These are phyloP conservation scores for Antidorcas marsupialis DNA, from an alignment of 2,113 vertebrate species.

Conservation along the genomic window DNA sequence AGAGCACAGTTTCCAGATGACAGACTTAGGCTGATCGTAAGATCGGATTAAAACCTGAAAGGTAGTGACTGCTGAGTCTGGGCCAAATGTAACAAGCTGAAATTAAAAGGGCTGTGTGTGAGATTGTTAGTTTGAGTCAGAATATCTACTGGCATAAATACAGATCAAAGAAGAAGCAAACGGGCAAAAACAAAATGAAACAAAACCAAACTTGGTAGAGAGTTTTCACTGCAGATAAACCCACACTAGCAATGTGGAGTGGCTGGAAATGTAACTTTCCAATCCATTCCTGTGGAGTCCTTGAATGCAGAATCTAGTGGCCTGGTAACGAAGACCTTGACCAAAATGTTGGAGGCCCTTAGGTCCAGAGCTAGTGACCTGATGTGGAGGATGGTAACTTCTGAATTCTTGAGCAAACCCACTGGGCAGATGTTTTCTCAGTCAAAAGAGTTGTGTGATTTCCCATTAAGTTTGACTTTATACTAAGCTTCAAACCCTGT, in stretches of 20 bases:
- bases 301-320: neutral
- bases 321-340: neutral
- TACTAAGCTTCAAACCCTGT: neutral
- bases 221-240: conserved; percentile 29
- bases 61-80: neutral
- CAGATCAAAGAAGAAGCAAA: neutral
- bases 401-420: neutral
- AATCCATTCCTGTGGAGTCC: neutral
- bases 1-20: neutral
- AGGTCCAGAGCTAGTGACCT: neutral
- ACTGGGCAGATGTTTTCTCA: neutral
- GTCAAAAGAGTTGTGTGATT: neutral
- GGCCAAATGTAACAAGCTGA: neutral
- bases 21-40: neutral
- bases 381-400: neutral
- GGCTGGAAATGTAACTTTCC: neutral
- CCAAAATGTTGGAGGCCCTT: neutral
- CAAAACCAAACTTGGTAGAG: neutral
- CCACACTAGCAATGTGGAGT: neutral
- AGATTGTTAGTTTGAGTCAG: neutral
- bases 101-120: neutral
- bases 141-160: neutral
- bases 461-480: neutral
- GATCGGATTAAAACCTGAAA: neutral
- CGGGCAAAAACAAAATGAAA: neutral